These are phyloP conservation scores for Dermochelys coriacea DNA, from an alignment of 2,797 vertebrate genomes.

Conservation along the genomic window DNA sequence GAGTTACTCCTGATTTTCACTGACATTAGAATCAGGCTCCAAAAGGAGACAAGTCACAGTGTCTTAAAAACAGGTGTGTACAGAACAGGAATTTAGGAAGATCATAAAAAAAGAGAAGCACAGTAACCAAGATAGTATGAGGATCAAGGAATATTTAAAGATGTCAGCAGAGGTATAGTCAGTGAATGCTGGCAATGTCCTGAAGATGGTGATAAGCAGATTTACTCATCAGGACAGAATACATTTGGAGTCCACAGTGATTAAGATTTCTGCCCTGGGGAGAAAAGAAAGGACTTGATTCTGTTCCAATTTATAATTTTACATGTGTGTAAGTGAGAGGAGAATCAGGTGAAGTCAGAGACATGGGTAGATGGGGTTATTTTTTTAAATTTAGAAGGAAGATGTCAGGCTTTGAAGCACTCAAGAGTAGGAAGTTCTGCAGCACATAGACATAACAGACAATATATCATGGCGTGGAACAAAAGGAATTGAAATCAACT, in stretches of 20 bases:
- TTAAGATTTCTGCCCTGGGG: neutral
- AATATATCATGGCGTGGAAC: neutral
- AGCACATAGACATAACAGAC: neutral
- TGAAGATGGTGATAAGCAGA: neutral
- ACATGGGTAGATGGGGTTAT: neutral
- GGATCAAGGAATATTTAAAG: slow-evolving; percentile 38
- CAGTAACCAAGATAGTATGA: slow-evolving; percentile 29
- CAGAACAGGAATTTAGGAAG: slow-evolving; percentile 52
- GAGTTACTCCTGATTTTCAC: slow-evolving; percentile 12
- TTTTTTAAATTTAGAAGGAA: neutral
- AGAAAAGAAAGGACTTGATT: neutral
- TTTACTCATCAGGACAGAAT: neutral
- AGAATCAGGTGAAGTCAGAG: neutral
- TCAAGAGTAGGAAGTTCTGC: neutral
- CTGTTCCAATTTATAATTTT: neutral
- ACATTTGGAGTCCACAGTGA: neutral
- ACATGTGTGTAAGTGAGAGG: neutral
- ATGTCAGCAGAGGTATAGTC: neutral
- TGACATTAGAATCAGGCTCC: slow-evolving; percentile 44
- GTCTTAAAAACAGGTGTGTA: slow-evolving; percentile 57
- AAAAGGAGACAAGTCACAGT: slow-evolving; percentile 38
- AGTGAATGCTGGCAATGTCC: neutral
- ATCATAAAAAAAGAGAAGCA: slow-evolving; percentile 23
- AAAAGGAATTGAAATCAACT: slow-evolving; percentile 11
- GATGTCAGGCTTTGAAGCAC: slow-evolving; percentile 9